These are phyloP conservation scores for Chelon auratus DNA, from an alignment of 2,797 vertebrate species.

Conservation along the genomic window DNA sequence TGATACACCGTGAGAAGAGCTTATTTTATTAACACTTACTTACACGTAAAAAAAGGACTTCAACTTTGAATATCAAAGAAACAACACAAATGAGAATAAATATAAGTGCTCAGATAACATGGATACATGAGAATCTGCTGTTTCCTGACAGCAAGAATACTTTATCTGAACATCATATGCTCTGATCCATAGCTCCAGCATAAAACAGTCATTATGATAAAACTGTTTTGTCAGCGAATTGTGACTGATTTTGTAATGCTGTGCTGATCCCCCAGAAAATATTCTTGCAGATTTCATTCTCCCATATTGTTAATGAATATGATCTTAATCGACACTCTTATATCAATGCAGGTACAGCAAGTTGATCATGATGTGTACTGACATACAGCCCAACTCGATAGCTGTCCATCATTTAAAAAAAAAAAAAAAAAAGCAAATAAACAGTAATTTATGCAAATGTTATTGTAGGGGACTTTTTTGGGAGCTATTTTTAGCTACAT, in stretches of 20 bases:
- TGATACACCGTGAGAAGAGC: not conserved
- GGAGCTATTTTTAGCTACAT: not conserved
- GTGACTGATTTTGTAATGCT: not conserved
- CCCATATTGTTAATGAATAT: not conserved
- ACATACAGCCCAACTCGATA: not conserved
- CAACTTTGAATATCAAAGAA: not conserved
- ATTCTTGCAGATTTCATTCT: not conserved
- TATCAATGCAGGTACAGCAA: not conserved
- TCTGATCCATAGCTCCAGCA: not conserved
- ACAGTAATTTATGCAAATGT: not conserved
- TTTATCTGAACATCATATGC: not conserved
- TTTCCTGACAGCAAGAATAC: not conserved
- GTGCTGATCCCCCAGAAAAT: not conserved
- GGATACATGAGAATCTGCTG: too few relatives aligned
- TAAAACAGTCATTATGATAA: not conserved
- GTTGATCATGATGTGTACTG: not conserved
- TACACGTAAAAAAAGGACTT: not conserved
- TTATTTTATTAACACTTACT: not conserved
- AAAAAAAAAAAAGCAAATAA: slow-evolving; percentile 3
- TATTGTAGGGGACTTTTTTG: slow-evolving; percentile 1
- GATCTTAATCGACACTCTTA: too few relatives aligned
- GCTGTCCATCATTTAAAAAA: not conserved
- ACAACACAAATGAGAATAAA: not conserved
- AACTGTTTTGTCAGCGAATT: not conserved
- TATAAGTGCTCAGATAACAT: not conserved